Evolutionary conservation across 2,888 invertebrate genomes (phyloP), one percentile per base, ranked within the genome.

Genomic region (Spatulosminthurus flaviceps): DNA sequence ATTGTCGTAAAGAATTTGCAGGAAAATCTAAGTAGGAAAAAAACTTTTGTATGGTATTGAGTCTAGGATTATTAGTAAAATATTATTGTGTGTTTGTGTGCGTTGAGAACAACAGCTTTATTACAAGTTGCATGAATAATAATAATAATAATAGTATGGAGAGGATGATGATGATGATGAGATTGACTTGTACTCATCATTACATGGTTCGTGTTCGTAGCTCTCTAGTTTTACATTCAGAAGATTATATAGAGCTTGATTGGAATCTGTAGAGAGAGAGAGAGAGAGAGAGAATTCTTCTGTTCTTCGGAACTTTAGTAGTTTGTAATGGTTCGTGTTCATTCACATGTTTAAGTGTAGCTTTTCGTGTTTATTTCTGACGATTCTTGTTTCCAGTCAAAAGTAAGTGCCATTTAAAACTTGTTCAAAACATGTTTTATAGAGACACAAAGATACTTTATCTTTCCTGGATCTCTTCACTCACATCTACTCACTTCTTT

Each of bases 341-440:
- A 43, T 73, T 61, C 22, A 29, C 43, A 51, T 60, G 60, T 73
- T 72, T 73, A 73, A 73, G 73, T 73, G 73, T 73, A 73, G 73
- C 60, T 61, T 73, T 60, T 61, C 73, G 73, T 73, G 73, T 73
- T 73, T 73, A 73, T 73, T 73, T 73, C 73, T 73, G 73, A 73
- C 29, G 73, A 73, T 61, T 51, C 26, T 73, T 73, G 73, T 73
- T 73, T 28, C 19, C 28, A 61, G 72, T 43, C 22, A 43, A 72
- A 41, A 51, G 24, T 43, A 72, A 72, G 72, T 72, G 72, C 72
- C 73, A 60, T 73, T 73, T 73, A 73, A 60, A 73, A 73, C 73
- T 73, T 60, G 73, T 73, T 73, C 73, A 73, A 60, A 60, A 51
- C 73, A 73, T 73, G 73, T 73, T 73, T 73, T 73, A 73, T 73